A percentile compares a stretch with the other conserved stretches of the same genome.
These are phyloP conservation scores for Xestia rhomboidea DNA, from an alignment of 2,888 invertebrate genomes.

Conservation along the genomic window DNA sequence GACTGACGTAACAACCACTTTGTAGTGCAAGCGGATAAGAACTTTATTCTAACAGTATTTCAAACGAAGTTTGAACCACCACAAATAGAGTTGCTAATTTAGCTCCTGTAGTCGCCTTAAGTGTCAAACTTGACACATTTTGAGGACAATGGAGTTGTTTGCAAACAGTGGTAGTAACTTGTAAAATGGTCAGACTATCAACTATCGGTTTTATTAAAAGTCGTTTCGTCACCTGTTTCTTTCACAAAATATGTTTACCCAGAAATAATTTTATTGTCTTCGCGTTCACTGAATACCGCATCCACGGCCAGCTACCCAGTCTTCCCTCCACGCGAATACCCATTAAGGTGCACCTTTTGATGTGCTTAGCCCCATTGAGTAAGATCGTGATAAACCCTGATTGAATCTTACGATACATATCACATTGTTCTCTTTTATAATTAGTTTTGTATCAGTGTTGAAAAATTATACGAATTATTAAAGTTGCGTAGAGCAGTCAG, in stretches of 20 bases:
- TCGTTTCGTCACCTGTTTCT: neutral
- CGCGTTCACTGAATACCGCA: constrained; percentile 25
- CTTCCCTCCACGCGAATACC: constrained; percentile 46
- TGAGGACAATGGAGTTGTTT: no score
- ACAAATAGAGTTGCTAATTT: no score
- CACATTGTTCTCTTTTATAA: constrained; percentile 60
- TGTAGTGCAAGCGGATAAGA: no score
- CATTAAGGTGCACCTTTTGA: constrained; percentile 68
- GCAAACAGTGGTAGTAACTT: no score
- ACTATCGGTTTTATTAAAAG: no score
- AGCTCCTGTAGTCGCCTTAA: no score
- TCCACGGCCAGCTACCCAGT: constrained; percentile 24
- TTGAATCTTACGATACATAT: constrained; percentile 63
- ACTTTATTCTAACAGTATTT: no score
- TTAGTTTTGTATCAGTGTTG: constrained; percentile 58
- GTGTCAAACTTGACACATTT: no score
- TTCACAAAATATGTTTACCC: neutral
- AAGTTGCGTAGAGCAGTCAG: neutral
- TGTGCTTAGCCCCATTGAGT: constrained; percentile 63
- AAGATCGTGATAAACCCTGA: constrained; percentile 66
- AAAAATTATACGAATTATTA: constrained; percentile 40
- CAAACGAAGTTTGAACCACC: no score
- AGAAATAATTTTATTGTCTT: neutral
- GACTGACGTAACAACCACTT: no score
- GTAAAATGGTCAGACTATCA: no score